These are phyloP conservation scores for Callipepla squamata DNA, from an alignment of 2,113 vertebrate genomes.

Conservation along the genomic window DNA sequence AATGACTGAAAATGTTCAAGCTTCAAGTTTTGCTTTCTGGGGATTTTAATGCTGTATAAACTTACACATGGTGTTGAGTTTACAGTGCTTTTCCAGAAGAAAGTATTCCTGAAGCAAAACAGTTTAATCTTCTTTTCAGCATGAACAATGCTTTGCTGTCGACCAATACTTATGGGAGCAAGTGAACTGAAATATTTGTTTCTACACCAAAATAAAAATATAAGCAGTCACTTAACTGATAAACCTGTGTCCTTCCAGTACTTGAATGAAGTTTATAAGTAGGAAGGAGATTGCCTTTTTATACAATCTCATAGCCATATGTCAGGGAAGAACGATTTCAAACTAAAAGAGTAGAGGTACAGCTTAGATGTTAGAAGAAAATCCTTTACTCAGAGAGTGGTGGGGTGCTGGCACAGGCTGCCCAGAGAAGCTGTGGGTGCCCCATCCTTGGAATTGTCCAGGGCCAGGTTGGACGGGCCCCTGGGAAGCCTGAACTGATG, in stretches of 20 bases:
- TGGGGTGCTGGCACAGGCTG: no score
- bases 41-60: background rate
- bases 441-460: no score
- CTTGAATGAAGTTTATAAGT: no score
- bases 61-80: background rate
- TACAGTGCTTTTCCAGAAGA: background rate
- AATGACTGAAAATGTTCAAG: background rate
- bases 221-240: background rate
- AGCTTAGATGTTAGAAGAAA: no score
- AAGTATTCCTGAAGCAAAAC: background rate
- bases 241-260: background rate
- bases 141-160: background rate
- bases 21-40: background rate
- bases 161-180: background rate
- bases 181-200: background rate
- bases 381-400: no score
- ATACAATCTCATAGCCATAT: no score
- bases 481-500: no score
- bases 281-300: no score
- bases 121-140: background rate
- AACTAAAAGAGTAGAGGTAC: no score
- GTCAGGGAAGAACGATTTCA: no score
- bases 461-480: no score
- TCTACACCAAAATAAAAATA: background rate
- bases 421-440: no score